Evolutionary conservation across 2,888 invertebrate species (phyloP), one percentile per base, ranked within the genome.

Genomic region (Dryobotodes eremita): DNA sequence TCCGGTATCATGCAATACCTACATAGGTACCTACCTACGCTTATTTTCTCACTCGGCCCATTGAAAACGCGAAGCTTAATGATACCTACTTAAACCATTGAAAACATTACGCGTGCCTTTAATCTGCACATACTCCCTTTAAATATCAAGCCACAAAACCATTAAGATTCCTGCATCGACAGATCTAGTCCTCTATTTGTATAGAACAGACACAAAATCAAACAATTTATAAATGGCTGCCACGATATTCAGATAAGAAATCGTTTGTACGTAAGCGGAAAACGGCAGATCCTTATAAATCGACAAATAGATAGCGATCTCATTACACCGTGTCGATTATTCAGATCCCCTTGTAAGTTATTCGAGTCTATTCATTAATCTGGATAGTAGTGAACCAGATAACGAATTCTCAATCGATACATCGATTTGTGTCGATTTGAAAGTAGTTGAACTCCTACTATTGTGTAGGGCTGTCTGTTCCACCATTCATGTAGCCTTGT

Each of bases 301-400:
- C 95, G 92, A 93, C 91, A 86, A 91, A 92, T 91, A 92, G 96
- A 96, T 96, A 93, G 92, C 93, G 91, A 96, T 96, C 96, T 94
- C 94, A 96, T 95, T 94, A 94, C 94, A 92, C 92, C 91, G 96
- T 95, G 96, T 95, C 96, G 96, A 96, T 96, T 96, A 96, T 96
- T 94, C 94, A 94, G 95, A 95, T 94, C 93, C 93, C 92, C 92
- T 89, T 94, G 95, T 96, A 95, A 96, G 93, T 96, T 96, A 96
- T 95, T 94, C 94, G 94, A 93, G 93, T 94, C 95, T 93, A 96
- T 96, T 96, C 96, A 96, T 95, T 96, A 94, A 95, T 95, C 94
- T 93, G 92, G 91, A 91, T 93, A 91, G 92, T 92, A 90, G 90
- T 90, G 91, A 92, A 91, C 91, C 90, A 94, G 96, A 95, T 96